These are phyloP conservation scores for Ophion costatus DNA, from an alignment of 2,888 invertebrate species.

Conservation along the genomic window DNA sequence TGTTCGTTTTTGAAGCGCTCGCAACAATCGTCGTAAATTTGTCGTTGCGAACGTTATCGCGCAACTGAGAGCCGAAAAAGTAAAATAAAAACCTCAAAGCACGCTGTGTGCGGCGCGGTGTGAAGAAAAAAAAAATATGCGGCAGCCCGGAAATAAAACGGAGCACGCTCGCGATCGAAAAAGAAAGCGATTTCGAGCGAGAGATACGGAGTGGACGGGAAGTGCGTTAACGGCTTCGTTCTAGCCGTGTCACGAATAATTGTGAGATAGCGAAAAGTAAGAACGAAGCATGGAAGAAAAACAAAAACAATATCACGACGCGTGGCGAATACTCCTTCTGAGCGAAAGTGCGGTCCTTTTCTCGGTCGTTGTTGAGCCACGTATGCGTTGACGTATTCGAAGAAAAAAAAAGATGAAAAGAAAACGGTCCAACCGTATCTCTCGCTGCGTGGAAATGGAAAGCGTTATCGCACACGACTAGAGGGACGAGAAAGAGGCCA, in stretches of 20 bases:
- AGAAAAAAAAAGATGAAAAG: slow-evolving; percentile 17
- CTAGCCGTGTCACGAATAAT: slow-evolving; percentile 9
- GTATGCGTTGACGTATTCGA: slow-evolving; percentile 25
- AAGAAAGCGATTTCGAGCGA: slow-evolving; percentile 4
- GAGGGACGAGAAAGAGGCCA: not conserved
- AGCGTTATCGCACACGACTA: slow-evolving; percentile 8
- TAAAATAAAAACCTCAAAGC: not conserved
- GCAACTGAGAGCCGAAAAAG: too few species aligned
- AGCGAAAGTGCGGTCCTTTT: slow-evolving; percentile 82
- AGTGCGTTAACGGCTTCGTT: slow-evolving; percentile 18
- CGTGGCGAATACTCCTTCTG: slow-evolving; percentile 78
- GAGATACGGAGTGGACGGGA: slow-evolving; percentile 47
- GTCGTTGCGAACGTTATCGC: too few species aligned
- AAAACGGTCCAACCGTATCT: slow-evolving; percentile 40
- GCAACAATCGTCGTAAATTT: too few species aligned
- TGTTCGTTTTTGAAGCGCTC: too few species aligned
- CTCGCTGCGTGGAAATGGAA: slow-evolving; percentile 38
- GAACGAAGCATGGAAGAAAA: not conserved
- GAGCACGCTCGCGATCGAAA: not conserved
- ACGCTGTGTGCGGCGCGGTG: not conserved
- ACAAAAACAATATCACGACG: slow-evolving; percentile 24
- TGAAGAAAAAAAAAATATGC: not conserved
- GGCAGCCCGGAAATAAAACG: not conserved
- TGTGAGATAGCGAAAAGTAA: not conserved
- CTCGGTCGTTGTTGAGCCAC: slow-evolving; percentile 81